Conservation (phyloP, 2,113 vertebrate species). For the Bombycilla garrulus region DNA sequence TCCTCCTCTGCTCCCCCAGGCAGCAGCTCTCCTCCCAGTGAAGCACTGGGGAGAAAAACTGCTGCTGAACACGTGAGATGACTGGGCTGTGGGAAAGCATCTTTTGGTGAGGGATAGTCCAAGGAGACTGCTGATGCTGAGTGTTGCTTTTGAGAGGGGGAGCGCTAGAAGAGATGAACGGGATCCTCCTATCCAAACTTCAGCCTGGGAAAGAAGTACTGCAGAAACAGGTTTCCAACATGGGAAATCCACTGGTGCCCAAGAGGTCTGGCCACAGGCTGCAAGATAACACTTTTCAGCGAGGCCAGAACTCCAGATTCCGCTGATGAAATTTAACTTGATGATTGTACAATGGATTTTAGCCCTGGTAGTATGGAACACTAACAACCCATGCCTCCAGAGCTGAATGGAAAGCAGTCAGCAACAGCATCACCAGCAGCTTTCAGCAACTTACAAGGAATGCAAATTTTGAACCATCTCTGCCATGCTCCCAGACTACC, state of each 20-base stretch:
- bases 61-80: background rate
- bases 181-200: background rate
- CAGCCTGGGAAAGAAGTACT: background rate
- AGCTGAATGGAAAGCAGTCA: background rate
- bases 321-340: background rate
- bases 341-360: background rate
- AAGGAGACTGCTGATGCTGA: accelerated
- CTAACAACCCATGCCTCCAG: background rate
- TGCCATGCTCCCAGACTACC: background rate
- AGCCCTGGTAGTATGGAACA: background rate
- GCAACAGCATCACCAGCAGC: background rate
- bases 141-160: background rate
- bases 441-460: background rate
- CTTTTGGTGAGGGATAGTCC: accelerated
- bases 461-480: background rate
- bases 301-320: background rate
- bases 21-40: background rate
- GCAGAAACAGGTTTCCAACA: background rate
- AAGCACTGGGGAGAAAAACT: background rate
- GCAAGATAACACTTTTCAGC: background rate
- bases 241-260: background rate
- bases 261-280: background rate
- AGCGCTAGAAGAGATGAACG: accelerated
- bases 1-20: background rate
- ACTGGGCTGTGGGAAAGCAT: background rate